These are phyloP conservation scores for Anguilla obscura DNA, from an alignment of 2,797 vertebrate species.

Conservation along the genomic window DNA sequence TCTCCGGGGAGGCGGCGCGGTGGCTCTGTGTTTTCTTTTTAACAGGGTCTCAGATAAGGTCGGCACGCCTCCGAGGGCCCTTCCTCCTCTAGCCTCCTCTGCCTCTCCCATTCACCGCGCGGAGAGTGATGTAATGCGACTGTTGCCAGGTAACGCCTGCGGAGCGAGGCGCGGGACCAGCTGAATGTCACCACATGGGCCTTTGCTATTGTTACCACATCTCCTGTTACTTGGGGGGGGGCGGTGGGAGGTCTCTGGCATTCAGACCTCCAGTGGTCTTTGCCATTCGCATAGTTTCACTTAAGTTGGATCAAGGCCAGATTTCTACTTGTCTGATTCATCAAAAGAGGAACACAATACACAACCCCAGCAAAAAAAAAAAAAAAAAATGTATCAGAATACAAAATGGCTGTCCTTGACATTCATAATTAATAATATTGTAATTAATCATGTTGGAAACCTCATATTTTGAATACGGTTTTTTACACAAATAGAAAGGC, in stretches of 20 bases:
- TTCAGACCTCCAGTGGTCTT: neutral
- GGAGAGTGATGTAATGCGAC: neutral
- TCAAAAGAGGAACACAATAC: neutral
- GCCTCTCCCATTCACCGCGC: neutral
- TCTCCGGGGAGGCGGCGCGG: neutral
- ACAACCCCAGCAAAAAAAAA: neutral
- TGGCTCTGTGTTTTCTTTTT: neutral
- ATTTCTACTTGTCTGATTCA: neutral
- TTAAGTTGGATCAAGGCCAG: neutral
- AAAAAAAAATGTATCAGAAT: neutral
- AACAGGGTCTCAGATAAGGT: slow-evolving; percentile 5
- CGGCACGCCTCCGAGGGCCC: neutral
- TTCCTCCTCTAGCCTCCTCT: neutral
- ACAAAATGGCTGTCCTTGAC: neutral
- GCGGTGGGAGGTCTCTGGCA: neutral
- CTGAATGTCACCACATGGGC: slow-evolving; percentile 19
- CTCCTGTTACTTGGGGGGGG: neutral
- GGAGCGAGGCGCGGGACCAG: neutral
- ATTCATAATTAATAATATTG: neutral
- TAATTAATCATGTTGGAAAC: neutral
- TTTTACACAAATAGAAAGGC: neutral
- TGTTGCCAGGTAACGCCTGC: slow-evolving; percentile 22
- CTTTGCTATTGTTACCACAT: neutral
- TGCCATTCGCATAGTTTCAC: neutral
- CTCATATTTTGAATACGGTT: neutral